phyloP scores from a whole-genome alignment of 2,888 invertebrate genomes.

The Norana najaformis region DNA sequence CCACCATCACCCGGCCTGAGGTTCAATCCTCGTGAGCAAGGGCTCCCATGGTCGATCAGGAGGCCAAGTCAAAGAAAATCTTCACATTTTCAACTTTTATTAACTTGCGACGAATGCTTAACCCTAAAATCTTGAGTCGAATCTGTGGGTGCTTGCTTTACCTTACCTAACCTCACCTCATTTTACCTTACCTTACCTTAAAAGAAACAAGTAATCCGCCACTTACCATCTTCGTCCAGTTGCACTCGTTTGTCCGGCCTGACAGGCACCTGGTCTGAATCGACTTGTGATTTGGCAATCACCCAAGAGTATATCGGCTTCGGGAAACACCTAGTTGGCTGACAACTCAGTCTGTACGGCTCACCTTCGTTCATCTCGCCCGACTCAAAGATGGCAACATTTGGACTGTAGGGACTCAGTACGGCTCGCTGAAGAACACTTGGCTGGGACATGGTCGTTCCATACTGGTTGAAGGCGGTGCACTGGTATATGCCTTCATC shows the following conservation, averaged over 20 bases:
- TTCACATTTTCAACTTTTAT: too few species aligned
- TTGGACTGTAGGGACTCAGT: not conserved
- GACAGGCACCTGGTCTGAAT: not conserved
- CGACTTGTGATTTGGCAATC: not conserved
- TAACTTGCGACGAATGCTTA: too few species aligned
- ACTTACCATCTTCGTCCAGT: constrained; percentile 36
- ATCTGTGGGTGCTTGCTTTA: too few species aligned
- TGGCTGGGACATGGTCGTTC: constrained; percentile 25
- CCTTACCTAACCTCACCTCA: not conserved
- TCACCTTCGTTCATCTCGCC: constrained; percentile 7
- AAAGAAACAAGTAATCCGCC: not conserved
- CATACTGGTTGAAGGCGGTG: constrained; percentile 22
- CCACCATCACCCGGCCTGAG: too few species aligned
- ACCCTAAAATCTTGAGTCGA: not conserved
- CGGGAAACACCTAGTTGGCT: constrained; percentile 24
- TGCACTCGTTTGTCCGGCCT: constrained; percentile 31
- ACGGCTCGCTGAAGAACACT: constrained; percentile 24
- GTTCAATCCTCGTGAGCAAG: too few species aligned
- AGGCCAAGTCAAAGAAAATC: too few species aligned
- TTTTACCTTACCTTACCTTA: not conserved
- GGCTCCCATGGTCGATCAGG: too few species aligned
- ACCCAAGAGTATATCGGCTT: constrained; percentile 24
- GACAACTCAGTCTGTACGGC: constrained; percentile 20
- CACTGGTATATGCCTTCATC: constrained; percentile 32
- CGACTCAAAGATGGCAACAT: not conserved